Evolutionary conservation across 2,888 invertebrate genomes (phyloP).

Genomic region (Shargacucullia verbasci): DNA sequence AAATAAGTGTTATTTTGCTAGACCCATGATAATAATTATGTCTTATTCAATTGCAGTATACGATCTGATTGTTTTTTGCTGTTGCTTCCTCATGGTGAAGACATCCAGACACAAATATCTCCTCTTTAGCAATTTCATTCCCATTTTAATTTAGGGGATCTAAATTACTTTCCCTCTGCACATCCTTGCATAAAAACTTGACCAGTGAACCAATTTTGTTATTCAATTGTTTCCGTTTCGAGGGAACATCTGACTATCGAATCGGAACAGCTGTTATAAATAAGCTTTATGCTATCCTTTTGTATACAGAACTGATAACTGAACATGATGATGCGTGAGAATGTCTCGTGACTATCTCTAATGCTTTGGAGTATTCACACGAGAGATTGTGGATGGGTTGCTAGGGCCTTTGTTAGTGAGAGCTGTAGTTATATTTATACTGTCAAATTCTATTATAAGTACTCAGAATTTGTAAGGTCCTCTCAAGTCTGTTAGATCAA

Average conservation of each 20-base stretch:
- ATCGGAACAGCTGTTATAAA: constrained; percentile 26
- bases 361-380: constrained; percentile 31
- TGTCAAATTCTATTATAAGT: neutral
- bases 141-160: constrained; percentile 15
- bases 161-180: constrained; percentile 25
- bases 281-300: constrained; percentile 10
- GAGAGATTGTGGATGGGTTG: constrained; percentile 13
- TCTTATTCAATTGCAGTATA: too few relatives aligned
- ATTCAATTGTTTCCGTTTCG: constrained; percentile 22
- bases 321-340: constrained; percentile 49
- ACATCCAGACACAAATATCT: neutral
- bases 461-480: neutral
- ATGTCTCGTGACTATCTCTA: constrained; percentile 31
- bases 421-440: neutral
- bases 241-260: constrained; percentile 20
- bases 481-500: too few relatives aligned
- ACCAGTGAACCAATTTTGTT: constrained; percentile 13
- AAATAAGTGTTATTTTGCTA: too few relatives aligned
- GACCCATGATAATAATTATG: too few relatives aligned
- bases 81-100: too few relatives aligned
- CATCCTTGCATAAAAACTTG: constrained; percentile 45
- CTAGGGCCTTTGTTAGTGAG: constrained; percentile 14
- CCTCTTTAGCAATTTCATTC: neutral
- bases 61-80: too few relatives aligned
- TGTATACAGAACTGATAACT: constrained; percentile 29